A percentile compares a stretch with the other conserved stretches of the same genome.
These are phyloP conservation scores for Macrosteles quadrilineatus DNA, from an alignment of 1,140 invertebrate species.

Conservation along the genomic window DNA sequence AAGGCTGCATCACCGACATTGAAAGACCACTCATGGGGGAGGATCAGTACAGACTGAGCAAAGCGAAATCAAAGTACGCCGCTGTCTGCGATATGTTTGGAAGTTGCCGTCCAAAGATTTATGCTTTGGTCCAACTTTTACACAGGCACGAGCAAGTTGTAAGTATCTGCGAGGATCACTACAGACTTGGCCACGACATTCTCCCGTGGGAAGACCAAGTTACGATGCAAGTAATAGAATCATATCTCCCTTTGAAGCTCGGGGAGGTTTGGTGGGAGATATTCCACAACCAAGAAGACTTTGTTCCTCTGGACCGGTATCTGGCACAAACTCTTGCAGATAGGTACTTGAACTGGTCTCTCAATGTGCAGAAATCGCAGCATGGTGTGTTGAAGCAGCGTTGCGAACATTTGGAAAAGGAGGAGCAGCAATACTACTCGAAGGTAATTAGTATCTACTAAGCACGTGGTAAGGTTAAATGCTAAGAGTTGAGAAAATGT, in stretches of 20 bases:
- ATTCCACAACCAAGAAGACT: background rate
- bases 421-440: background rate
- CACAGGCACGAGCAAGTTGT: background rate
- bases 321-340: background rate
- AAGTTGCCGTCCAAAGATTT: constrained; percentile 1
- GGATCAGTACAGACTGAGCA: background rate
- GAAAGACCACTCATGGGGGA: constrained; percentile 14
- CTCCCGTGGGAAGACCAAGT: background rate
- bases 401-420: background rate
- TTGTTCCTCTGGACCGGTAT: background rate
- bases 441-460: background rate
- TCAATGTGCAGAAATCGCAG: background rate
- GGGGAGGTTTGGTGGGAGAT: constrained; percentile 20
- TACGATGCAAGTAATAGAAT: background rate
- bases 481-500: too few relatives aligned
- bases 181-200: background rate
- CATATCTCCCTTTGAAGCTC: background rate
- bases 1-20: background rate
- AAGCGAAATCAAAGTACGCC: background rate
- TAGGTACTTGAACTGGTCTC: background rate
- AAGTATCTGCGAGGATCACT: background rate
- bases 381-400: background rate
- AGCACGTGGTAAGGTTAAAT: too few relatives aligned
- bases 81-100: background rate
- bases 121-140: background rate